Conservation (phyloP, 2,888 invertebrate genomes). For the Aphidius colemani region DNA sequence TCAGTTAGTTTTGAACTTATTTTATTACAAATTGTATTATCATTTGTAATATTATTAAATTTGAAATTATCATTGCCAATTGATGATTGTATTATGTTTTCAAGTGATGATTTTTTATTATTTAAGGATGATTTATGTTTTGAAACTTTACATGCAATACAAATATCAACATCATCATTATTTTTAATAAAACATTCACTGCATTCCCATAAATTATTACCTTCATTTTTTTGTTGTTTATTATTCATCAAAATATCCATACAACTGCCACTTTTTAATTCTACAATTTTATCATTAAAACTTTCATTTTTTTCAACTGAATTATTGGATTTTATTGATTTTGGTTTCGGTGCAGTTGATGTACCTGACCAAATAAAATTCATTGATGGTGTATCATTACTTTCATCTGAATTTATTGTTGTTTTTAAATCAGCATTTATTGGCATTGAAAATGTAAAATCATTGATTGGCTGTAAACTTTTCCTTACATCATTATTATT, state of each 20-base stretch:
- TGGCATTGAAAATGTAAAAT: slow-evolving; percentile 67
- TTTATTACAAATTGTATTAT: slow-evolving; percentile 65
- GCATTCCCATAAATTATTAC: slow-evolving; percentile 53
- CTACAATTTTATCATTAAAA: slow-evolving; percentile 37
- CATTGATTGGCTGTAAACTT: slow-evolving; percentile 58
- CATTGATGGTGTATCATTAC: slow-evolving; percentile 31
- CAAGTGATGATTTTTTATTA: slow-evolving; percentile 12
- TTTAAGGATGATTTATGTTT: background rate
- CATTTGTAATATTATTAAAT: slow-evolving; percentile 42
- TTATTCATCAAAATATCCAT: slow-evolving; percentile 57
- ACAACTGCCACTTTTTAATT: slow-evolving; percentile 60
- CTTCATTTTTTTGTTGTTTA: slow-evolving; percentile 4
- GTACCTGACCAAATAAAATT: slow-evolving; percentile 54
- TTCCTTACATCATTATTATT: slow-evolving; percentile 42
- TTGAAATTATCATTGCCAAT: slow-evolving; percentile 28
- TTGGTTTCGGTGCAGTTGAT: slow-evolving; percentile 48
- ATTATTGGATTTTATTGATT: slow-evolving; percentile 40
- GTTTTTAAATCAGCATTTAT: slow-evolving; percentile 44
- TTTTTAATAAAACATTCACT: slow-evolving; percentile 56
- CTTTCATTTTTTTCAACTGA: slow-evolving; percentile 36
- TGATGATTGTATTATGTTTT: slow-evolving; percentile 21
- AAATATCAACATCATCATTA: slow-evolving; percentile 41
- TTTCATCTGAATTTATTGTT: slow-evolving; percentile 21
- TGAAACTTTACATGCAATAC: slow-evolving; percentile 52
- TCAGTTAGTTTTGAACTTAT: slow-evolving; percentile 65